Evolutionary conservation across 1,140 invertebrate species (phyloP).

Genomic region (Bombus affinis): DNA sequence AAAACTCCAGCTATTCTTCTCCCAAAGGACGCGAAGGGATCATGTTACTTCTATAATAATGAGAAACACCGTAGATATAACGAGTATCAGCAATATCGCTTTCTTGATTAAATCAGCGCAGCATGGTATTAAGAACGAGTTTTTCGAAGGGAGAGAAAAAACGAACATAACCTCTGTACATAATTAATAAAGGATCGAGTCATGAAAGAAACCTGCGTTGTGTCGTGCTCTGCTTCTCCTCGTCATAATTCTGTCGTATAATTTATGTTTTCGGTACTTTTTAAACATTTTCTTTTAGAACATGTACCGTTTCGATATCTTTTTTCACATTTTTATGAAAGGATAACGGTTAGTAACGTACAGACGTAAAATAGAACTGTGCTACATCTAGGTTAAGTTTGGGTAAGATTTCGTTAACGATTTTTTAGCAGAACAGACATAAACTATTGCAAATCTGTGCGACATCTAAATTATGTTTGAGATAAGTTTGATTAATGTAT

Average conservation of each 20-base stretch:
- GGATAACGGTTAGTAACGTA: not conserved
- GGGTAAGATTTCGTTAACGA: not conserved
- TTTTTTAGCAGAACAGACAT: not conserved
- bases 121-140: not conserved
- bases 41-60: constrained; percentile 38
- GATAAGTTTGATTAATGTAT: too few relatives aligned
- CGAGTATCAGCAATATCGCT: constrained; percentile 48
- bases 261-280: not conserved
- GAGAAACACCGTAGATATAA: constrained; percentile 35
- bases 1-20: constrained; percentile 1
- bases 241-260: not conserved
- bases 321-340: not conserved
- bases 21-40: constrained; percentile 17
- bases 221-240: not conserved
- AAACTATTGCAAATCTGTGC: not conserved
- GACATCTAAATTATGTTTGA: too few relatives aligned
- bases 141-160: too few relatives aligned
- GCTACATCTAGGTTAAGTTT: not conserved
- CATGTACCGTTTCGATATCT: not conserved
- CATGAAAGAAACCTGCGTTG: not conserved
- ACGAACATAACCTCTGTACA: not conserved
- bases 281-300: not conserved
- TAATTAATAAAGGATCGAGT: not conserved
- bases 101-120: constrained; percentile 23
- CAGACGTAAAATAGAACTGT: not conserved